Base-by-base conservation (phyloP, 1,140 invertebrate genomes). In the Cyclargus thomasi region DNA sequence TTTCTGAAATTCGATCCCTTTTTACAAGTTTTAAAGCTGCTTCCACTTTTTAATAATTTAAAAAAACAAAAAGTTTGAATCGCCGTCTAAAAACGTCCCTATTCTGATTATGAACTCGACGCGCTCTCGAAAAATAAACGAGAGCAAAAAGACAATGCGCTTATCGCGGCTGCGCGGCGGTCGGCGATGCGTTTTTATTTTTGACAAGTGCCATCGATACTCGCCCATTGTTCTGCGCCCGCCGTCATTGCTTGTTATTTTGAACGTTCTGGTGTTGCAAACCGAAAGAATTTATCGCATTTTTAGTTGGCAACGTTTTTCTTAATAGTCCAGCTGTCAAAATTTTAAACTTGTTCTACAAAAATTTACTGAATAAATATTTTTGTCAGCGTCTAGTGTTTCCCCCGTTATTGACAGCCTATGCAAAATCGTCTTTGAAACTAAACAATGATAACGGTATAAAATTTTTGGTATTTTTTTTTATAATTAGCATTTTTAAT, bases 121-220 rank as follows among this genome's bases (percentile, higher is more conserved):
- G 18, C 67, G 74, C 75, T 78, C 71, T 71, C 76, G 73, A 73
- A 74, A 73, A 76, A 77, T 72, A 76, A 67, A 69, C 63, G 64
- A 74, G 73, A 76, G 70, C 70, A 78, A 76, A 74, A 69, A 64
- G 64, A 55, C 64, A 36, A 67, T 62, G 66, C 68, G 68, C 69
- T 74, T 79, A 79, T 75, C 76, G 71, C 72, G 70, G 63, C 68
- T 68, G 59, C 69, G 70, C 70, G 71, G 75, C 73, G 75, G 70
- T 70, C 76, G 72, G 64, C 75, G 71, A 64, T 70, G 71, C 70
- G 73, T 75, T 85, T 85, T 86, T 85, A 83, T 83, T 87, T 85
- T 83, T 87, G 80, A 86, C 81, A 80, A 87, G 81, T 81, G 77
- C 83, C 78, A 86, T 86, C 79, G 78, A 82, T 82, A 81, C 74